Evolutionary conservation across 2,888 invertebrate species (phyloP), one percentile per base, ranked within the genome.

Genomic region (Andrena trimmerana): DNA sequence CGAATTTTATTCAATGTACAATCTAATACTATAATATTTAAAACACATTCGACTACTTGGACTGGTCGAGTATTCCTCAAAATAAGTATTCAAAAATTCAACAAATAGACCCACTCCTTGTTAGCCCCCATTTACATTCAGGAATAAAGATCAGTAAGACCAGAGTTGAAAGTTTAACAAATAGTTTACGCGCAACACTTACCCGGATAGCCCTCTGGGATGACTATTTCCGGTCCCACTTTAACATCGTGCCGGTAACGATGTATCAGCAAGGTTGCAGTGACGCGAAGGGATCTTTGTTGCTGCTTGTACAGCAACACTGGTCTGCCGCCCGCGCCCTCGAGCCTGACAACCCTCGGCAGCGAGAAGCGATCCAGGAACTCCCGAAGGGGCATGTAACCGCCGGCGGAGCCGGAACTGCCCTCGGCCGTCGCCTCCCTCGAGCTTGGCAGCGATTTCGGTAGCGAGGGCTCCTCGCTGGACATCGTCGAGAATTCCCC

Each of bases 121-220:
- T 42, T 42, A 42, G 3, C 13, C 0, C 5, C 13, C 16, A 42
- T 42, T 42, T 42, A 16, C 4, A 42, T 42, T 16, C 13, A 16
- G 5, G 42, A 42, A 42, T 42, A 42, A 42, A 42, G 4, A 42
- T 42, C 42, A 42, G 5, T 16, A 16, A 42, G 10, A 27, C 10
- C 5, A 20, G 0, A 57, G 4, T 10, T 27, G 1, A 1, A 29
- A 59, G 16, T 59, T 2, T 16, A 29, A 29, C 2, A 60, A 31
- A 27, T 2, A 60, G 1, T 60, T 59, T 16, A 13, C 59, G 5
- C 59, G 29, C 6, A 13, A 48, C 27, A 88, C 91, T 92, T 84
- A 95, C 95, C 95, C 86, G 94, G 94, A 90, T 95, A 95, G 84
- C 94, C 94, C 84, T 95, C 95, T 50, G 95, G 95, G 85, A 95